Conservation (phyloP, 2,888 invertebrate species). For the Tetragnatha montana region DNA sequence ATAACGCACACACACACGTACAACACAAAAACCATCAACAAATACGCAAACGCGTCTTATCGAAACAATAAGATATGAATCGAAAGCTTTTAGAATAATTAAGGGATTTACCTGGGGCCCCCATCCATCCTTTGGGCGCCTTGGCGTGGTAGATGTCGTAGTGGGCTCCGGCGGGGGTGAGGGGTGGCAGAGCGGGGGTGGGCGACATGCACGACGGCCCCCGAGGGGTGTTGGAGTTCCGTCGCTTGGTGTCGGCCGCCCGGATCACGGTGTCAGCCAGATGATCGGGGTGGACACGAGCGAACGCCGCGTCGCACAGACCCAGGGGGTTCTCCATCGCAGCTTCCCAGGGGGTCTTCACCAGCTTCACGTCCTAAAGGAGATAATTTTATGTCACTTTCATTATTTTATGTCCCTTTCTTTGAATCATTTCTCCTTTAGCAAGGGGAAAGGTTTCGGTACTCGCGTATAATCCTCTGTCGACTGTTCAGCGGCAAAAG, state of each 20-base stretch:
- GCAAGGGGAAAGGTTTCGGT: too few species aligned
- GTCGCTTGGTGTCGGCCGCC: constrained; percentile 73
- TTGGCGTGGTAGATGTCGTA: constrained; percentile 65
- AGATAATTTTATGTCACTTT: too few species aligned
- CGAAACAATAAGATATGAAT: too few species aligned
- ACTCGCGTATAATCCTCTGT: too few species aligned
- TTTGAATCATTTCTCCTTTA: too few species aligned
- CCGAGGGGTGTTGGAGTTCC: constrained; percentile 44
- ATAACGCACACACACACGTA: too few species aligned
- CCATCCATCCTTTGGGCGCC: constrained; percentile 65
- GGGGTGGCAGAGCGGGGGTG: neutral
- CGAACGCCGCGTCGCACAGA: constrained; percentile 83
- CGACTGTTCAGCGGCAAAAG: too few species aligned
- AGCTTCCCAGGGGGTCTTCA: constrained; percentile 84
- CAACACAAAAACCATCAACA: too few species aligned
- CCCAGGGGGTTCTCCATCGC: constrained; percentile 81
- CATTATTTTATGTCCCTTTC: too few species aligned
- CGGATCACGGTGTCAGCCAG: constrained; percentile 73
- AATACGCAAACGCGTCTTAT: too few species aligned
- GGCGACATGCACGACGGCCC: constrained; percentile 49
- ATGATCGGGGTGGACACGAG: constrained; percentile 76
- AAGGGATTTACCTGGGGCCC: constrained; percentile 26
- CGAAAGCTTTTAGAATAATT: too few species aligned
- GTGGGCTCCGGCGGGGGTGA: constrained; percentile 55
- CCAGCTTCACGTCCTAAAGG: constrained; percentile 77